Evolutionary conservation across 2,888 invertebrate species (phyloP).

Genomic region (Leptura quadrifasciata): DNA sequence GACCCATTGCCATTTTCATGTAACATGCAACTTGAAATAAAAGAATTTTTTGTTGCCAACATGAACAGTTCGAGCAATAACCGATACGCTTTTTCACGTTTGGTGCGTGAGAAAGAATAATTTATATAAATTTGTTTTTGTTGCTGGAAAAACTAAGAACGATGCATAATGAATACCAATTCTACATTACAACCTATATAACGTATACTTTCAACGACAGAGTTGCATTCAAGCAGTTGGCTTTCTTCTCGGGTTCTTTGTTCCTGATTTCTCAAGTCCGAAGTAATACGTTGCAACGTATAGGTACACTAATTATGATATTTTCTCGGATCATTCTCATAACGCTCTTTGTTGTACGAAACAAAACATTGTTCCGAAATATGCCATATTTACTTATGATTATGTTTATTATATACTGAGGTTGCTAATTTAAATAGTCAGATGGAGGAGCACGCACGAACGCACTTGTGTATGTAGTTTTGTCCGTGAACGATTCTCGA

Average conservation of each 20-base stretch:
- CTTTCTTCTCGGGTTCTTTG: conserved; percentile 33
- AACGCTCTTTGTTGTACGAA: conserved; percentile 17
- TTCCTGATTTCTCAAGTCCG: conserved; percentile 39
- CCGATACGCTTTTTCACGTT: conserved; percentile 4
- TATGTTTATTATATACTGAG: conserved; percentile 33
- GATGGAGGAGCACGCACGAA: conserved; percentile 50
- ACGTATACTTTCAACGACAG: conserved; percentile 22
- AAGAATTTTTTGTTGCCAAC: neutral
- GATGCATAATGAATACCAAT: neutral
- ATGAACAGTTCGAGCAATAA: neutral
- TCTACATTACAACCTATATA: neutral
- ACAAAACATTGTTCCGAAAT: conserved; percentile 35
- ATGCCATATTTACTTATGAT: conserved; percentile 18
- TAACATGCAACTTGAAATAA: neutral
- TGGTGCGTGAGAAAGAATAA: conserved; percentile 5
- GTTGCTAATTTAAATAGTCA: conserved; percentile 50
- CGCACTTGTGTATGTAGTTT: conserved; percentile 18
- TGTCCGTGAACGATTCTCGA: conserved; percentile 19
- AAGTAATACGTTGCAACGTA: conserved; percentile 15
- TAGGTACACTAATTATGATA: conserved; percentile 25
- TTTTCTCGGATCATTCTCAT: conserved; percentile 35
- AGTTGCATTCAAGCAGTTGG: conserved; percentile 28
- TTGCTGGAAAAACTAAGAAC: conserved; percentile 5
- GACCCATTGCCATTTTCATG: no score
- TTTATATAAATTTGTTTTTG: conserved; percentile 7